Conservation (phyloP, 2,888 invertebrate species). For the Miltochrista miniata region DNA sequence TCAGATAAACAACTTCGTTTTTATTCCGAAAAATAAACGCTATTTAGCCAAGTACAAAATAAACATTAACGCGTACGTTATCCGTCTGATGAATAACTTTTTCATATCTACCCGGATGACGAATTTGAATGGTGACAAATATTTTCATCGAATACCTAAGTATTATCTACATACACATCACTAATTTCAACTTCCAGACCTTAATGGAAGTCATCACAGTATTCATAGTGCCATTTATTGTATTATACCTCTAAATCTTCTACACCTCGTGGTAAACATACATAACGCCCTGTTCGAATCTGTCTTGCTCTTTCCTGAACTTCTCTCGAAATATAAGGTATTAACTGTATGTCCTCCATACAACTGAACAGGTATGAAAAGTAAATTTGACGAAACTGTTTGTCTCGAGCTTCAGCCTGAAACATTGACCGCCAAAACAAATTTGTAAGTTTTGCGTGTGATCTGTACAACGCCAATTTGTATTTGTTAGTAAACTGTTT, state of each 20-base stretch:
- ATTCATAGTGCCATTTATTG: not conserved
- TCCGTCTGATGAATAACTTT: no score
- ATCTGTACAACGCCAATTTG: slow-evolving; percentile 52
- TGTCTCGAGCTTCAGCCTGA: slow-evolving; percentile 67
- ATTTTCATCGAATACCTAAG: no score
- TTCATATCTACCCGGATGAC: no score
- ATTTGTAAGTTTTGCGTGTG: slow-evolving; percentile 59
- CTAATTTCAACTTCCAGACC: no score
- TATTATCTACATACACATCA: no score
- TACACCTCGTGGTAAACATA: slow-evolving; percentile 54
- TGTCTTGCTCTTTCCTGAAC: slow-evolving; percentile 42
- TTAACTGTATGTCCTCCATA: slow-evolving; percentile 56
- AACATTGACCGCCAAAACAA: slow-evolving; percentile 72
- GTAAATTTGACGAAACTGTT: slow-evolving; percentile 71
- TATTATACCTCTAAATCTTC: slow-evolving; percentile 21
- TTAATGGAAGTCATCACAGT: not conserved
- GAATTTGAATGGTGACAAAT: no score
- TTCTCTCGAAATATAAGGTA: slow-evolving; percentile 60
- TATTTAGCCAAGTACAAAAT: no score
- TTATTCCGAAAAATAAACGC: no score
- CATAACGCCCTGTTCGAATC: slow-evolving; percentile 49
- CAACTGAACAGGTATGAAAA: slow-evolving; percentile 63
- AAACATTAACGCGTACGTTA: no score
- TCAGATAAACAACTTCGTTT: no score
- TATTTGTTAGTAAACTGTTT: slow-evolving; percentile 49